Percentiles rank a stretch among this genome's conserved stretches.
These are phyloP conservation scores for Holothuria leucospilota DNA, from an alignment of 53 echinoderm and acorn worm species.

Conservation along the genomic window DNA sequence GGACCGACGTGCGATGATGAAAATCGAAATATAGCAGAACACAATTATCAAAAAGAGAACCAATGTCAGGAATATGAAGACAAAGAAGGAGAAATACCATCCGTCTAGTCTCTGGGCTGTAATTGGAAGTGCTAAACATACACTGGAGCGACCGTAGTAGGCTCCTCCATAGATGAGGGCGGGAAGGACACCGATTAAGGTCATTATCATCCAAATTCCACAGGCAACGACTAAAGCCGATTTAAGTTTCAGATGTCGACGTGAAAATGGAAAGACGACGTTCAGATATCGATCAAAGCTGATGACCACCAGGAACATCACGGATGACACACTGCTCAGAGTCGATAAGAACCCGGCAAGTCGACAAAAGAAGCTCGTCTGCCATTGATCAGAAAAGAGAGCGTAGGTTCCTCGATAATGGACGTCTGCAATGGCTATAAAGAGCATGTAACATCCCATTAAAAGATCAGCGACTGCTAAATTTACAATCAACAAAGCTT, in stretches of 20 bases:
- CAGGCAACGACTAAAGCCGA: constrained; percentile 49
- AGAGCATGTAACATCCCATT: constrained; percentile 44
- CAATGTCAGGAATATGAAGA: constrained; percentile 69
- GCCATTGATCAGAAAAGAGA: constrained; percentile 44
- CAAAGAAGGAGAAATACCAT: constrained; percentile 73
- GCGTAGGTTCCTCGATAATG: constrained; percentile 34
- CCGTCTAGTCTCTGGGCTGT: constrained; percentile 56
- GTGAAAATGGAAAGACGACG: constrained; percentile 71
- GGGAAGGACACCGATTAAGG: constrained; percentile 52
- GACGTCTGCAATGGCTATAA: constrained; percentile 38
- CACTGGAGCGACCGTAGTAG: constrained; percentile 82
- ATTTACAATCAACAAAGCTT: constrained; percentile 22
- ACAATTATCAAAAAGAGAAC: constrained; percentile 70
- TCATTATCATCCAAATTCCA: constrained; percentile 56
- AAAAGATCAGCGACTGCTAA: constrained; percentile 41
- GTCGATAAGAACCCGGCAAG: constrained; percentile 76
- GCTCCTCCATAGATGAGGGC: constrained; percentile 69
- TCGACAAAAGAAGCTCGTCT: constrained; percentile 61
- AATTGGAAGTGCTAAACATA: constrained; percentile 77
- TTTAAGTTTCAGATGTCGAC: constrained; percentile 56
- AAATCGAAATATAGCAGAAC: constrained; percentile 70
- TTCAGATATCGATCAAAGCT: constrained; percentile 70
- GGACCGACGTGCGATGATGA: constrained; percentile 46
- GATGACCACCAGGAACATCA: constrained; percentile 69
- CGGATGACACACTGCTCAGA: constrained; percentile 70